phyloP scores from a whole-genome alignment of 1,140 invertebrate genomes.

The Drosophila bocki region DNA sequence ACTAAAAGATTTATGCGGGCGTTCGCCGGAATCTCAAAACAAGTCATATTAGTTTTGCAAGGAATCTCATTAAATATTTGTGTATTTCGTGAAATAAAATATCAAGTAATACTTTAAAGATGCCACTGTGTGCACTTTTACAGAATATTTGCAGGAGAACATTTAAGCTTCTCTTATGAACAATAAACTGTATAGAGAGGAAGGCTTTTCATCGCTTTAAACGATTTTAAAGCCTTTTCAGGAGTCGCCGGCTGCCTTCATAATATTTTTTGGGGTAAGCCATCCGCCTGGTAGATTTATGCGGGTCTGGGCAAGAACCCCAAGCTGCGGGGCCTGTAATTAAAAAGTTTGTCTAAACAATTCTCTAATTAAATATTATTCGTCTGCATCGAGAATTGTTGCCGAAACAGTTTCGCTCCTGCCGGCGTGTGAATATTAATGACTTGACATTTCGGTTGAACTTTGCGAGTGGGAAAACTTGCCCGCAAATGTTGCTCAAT shows the following conservation, averaged over 20 bases:
- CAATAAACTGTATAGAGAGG: neutral
- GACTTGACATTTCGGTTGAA: conserved; percentile 67
- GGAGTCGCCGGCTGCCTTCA: conserved; percentile 9
- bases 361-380: conserved; percentile 82
- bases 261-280: conserved; percentile 40
- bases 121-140: no score
- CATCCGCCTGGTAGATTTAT: conserved; percentile 57
- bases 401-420: conserved; percentile 30
- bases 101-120: neutral
- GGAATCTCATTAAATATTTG: conserved; percentile 3
- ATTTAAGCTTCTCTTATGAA: neutral
- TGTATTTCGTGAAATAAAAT: neutral
- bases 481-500: conserved; percentile 78
- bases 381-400: conserved; percentile 52
- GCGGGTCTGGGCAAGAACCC: conserved; percentile 38
- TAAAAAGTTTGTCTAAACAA: conserved; percentile 82
- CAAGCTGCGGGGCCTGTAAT: conserved; percentile 50
- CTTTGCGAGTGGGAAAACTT: conserved; percentile 45
- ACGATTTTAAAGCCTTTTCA: conserved; percentile 34
- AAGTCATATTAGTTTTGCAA: conserved; percentile 11
- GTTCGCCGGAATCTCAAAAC: conserved; percentile 6
- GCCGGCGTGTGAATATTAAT: conserved; percentile 74
- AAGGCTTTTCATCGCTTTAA: neutral
- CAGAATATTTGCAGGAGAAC: neutral
- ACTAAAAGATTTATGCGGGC: conserved; percentile 62